Conservation (phyloP, 2,113 vertebrate species). For the Irena cyanogastra region DNA sequence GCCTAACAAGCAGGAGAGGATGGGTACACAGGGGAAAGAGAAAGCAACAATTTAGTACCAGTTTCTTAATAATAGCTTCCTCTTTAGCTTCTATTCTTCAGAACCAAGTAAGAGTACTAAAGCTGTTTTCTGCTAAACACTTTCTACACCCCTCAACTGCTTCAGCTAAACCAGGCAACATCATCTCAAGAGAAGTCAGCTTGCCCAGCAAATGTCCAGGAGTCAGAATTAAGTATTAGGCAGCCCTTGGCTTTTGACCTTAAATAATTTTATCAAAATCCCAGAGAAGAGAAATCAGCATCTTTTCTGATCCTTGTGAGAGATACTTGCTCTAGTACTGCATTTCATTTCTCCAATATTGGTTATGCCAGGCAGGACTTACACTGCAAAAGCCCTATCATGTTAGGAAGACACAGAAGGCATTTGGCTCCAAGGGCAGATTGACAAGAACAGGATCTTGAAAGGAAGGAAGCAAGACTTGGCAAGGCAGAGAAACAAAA, state of each 20-base stretch:
- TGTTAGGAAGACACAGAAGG: neutral
- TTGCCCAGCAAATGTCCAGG: neutral
- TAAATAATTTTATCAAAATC: neutral
- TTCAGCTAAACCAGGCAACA: neutral
- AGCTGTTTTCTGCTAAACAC: neutral
- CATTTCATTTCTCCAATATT: neutral
- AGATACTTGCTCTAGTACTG: neutral
- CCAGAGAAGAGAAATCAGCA: neutral
- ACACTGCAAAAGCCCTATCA: neutral
- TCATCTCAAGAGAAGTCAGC: neutral
- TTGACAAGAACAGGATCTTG: conserved; percentile 40
- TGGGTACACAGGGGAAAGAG: neutral
- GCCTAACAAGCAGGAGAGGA: neutral
- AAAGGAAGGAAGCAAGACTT: conserved; percentile 40
- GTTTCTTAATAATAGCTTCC: neutral
- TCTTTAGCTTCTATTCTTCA: neutral
- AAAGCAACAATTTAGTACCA: neutral
- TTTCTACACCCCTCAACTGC: neutral
- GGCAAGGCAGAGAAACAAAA: conserved; percentile 14
- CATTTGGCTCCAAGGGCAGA: neutral
- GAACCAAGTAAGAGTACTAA: neutral
- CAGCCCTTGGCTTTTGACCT: neutral
- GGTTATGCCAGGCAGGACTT: neutral
- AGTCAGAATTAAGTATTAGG: neutral
- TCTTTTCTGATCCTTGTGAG: neutral